Conservation (phyloP, 2,113 vertebrate species). For the Orycteropus afer region DNA sequence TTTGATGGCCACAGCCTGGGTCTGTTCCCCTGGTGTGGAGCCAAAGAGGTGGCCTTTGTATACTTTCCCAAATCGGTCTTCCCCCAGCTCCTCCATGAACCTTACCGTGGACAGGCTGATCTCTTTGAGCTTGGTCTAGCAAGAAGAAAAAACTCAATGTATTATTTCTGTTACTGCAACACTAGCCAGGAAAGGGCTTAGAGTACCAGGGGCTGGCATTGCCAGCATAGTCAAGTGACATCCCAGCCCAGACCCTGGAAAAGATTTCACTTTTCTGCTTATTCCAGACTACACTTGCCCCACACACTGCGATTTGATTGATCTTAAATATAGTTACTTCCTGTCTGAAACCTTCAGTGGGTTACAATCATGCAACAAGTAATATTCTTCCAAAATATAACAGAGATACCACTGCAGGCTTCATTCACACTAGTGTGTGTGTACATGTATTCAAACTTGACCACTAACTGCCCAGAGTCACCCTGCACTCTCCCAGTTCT, state of each 20-base stretch:
- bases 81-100: constrained; percentile 97
- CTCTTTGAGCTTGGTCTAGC: constrained; percentile 94
- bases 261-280: rapidly evolving
- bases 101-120: constrained; percentile 94
- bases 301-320: rapidly evolving
- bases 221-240: rapidly evolving
- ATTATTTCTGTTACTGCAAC: neutral
- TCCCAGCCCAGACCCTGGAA: neutral
- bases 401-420: rapidly evolving
- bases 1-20: constrained; percentile 95
- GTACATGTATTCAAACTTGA: rapidly evolving
- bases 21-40: constrained; percentile 92
- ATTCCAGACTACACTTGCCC: neutral
- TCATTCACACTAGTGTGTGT: neutral
- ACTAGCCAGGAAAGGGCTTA: rapidly evolving
- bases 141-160: constrained; percentile 5
- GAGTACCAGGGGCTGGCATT: rapidly evolving
- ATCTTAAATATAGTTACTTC: too few species aligned
- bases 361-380: too few species aligned
- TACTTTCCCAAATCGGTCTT: constrained; percentile 97
- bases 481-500: too few species aligned
- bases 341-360: rapidly evolving
- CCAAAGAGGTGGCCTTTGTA: constrained; percentile 97
- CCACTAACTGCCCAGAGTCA: neutral
- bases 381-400: neutral